Conservation (phyloP, 1,140 invertebrate species). For the Diploscapter pachys region DNA sequence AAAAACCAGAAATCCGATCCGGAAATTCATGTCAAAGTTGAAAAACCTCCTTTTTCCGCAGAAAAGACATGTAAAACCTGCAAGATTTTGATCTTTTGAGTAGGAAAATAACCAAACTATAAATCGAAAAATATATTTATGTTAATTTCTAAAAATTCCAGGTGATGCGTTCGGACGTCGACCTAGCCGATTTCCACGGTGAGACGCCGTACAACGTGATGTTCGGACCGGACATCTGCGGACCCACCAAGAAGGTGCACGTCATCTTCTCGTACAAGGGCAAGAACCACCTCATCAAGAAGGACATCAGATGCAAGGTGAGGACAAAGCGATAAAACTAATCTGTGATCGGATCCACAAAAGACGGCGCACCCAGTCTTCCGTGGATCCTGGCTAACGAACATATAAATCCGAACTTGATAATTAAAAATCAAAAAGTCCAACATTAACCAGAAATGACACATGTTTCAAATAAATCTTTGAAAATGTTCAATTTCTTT, state of each 20-base stretch:
- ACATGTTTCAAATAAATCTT: not conserved
- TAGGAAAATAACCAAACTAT: not conserved
- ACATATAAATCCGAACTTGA: not conserved
- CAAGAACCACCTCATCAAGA: constrained; percentile 94
- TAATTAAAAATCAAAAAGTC: not conserved
- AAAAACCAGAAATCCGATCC: not conserved
- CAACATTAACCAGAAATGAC: no score
- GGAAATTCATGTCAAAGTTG: not conserved
- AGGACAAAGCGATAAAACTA: not conserved
- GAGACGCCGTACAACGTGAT: constrained; percentile 93
- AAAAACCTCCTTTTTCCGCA: not conserved
- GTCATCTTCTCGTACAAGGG: constrained; percentile 99
- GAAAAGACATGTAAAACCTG: not conserved
- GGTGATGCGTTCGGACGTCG: constrained; percentile 50
- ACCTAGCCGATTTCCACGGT: constrained; percentile 49
- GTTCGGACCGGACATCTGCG: constrained; percentile 99
- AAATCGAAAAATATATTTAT: not conserved
- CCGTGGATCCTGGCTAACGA: no score
- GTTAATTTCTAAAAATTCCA: constrained; percentile 17
- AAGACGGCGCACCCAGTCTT: not conserved
- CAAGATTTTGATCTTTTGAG: not conserved
- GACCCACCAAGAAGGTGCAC: constrained; percentile 90
- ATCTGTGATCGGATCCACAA: not conserved
- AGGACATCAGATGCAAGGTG: constrained; percentile 69
- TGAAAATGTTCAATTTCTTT: not conserved